Percentiles rank a stretch among this genome's conserved stretches.
Evolutionary conservation across 1,140 invertebrate species (phyloP).

Genomic region (Proctacanthus coquilletti): DNA sequence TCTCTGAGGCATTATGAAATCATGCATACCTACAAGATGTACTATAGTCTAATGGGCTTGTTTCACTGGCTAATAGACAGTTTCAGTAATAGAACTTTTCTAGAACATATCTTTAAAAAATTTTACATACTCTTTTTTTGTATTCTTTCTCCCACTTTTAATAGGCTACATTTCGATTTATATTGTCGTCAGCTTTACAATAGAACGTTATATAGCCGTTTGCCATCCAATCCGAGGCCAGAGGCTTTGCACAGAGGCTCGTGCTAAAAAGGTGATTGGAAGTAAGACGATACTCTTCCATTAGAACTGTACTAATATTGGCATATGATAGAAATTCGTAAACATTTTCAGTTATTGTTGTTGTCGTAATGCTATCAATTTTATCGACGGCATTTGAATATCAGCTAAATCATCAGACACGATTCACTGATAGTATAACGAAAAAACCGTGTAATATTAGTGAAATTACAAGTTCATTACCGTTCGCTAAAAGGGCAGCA

Average conservation of each 20-base stretch:
- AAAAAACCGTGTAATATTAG: too few relatives aligned
- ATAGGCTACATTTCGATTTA: slow-evolving; percentile 56
- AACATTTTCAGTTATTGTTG: slow-evolving; percentile 31
- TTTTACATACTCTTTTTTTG: too few relatives aligned
- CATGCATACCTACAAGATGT: slow-evolving; percentile 30
- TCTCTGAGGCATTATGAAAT: slow-evolving; percentile 44
- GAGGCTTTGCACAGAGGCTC: slow-evolving; percentile 46
- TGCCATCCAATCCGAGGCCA: slow-evolving; percentile 59
- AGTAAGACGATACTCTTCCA: too few relatives aligned
- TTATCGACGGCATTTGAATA: slow-evolving; percentile 50
- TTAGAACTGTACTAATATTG: too few relatives aligned
- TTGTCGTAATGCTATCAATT: slow-evolving; percentile 47
- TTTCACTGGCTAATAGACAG: slow-evolving; percentile 44
- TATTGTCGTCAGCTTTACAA: slow-evolving; percentile 62
- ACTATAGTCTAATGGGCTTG: slow-evolving; percentile 39
- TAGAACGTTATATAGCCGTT: slow-evolving; percentile 63
- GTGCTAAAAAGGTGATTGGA: slow-evolving; percentile 42
- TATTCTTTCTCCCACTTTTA: slow-evolving; percentile 10
- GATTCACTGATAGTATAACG: too few relatives aligned
- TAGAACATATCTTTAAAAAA: too few relatives aligned
- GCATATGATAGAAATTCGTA: neutral
- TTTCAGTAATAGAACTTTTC: too few relatives aligned
- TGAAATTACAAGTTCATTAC: too few relatives aligned
- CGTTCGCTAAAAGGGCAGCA: too few relatives aligned
- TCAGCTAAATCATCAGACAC: too few relatives aligned